phyloP scores from a whole-genome alignment of 1,140 invertebrate species.

The Streblospio benedicti region DNA sequence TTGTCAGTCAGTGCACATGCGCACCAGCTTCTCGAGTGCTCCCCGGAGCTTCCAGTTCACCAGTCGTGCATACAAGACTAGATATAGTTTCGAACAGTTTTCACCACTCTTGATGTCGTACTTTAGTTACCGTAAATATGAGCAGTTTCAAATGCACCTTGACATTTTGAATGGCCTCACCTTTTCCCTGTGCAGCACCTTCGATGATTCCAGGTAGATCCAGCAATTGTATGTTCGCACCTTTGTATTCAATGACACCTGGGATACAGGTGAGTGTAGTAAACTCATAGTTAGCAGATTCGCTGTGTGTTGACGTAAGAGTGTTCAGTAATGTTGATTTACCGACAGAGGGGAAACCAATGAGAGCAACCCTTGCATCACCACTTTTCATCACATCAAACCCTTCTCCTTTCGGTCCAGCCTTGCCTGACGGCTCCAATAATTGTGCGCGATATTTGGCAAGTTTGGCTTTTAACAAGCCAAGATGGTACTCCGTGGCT shows the following conservation, averaged over 20 bases:
- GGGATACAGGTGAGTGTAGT: constrained; percentile 99
- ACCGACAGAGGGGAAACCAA: constrained; percentile 86
- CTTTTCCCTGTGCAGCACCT: constrained; percentile 75
- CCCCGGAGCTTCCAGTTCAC: too few relatives aligned
- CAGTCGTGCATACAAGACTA: too few relatives aligned
- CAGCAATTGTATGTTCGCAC: constrained; percentile 94
- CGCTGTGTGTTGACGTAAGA: constrained; percentile 61
- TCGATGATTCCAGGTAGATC: constrained; percentile 95
- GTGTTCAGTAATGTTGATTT: constrained; percentile 47
- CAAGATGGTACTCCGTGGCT: constrained; percentile 99
- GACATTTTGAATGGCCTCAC: too few relatives aligned
- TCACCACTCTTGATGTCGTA: too few relatives aligned
- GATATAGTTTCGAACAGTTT: too few relatives aligned
- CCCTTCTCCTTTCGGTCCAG: constrained; percentile 95
- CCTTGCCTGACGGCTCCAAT: constrained; percentile 81
- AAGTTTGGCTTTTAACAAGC: constrained; percentile 94
- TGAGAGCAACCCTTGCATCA: constrained; percentile 94
- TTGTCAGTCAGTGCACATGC: too few relatives aligned
- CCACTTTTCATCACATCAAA: constrained; percentile 99
- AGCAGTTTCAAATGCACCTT: too few relatives aligned
- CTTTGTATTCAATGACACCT: constrained; percentile 92
- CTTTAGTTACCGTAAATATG: too few relatives aligned
- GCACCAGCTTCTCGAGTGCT: too few relatives aligned
- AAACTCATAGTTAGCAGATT: constrained; percentile 96
- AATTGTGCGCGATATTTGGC: constrained; percentile 94